These are phyloP conservation scores for Scotopteryx bipunctaria DNA, from an alignment of 2,888 invertebrate species.

Conservation along the genomic window DNA sequence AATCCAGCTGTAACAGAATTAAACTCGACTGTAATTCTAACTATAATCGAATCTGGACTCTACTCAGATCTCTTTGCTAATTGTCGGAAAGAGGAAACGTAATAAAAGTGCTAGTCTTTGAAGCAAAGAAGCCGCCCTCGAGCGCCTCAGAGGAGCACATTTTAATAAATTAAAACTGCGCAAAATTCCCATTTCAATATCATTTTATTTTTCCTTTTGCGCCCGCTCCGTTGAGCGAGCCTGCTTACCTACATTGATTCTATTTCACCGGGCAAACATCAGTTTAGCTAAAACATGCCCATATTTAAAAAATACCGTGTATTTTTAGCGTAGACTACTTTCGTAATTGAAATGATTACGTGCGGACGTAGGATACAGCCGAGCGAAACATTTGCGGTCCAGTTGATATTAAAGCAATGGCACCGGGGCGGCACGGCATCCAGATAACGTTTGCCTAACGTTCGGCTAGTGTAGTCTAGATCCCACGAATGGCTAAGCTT, in stretches of 20 bases:
- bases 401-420: slow-evolving; percentile 43
- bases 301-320: slow-evolving; percentile 50
- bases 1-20: slow-evolving; percentile 70
- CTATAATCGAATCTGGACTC: slow-evolving; percentile 61
- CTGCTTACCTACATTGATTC: slow-evolving; percentile 64
- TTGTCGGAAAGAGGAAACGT: slow-evolving; percentile 77
- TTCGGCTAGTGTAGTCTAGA: slow-evolving; percentile 32
- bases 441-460: slow-evolving; percentile 42
- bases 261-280: slow-evolving; percentile 59
- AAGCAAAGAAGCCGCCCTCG: slow-evolving; percentile 69
- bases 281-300: slow-evolving; percentile 52
- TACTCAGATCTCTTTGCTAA: slow-evolving; percentile 71
- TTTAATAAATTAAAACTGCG: slow-evolving; percentile 82
- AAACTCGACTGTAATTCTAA: slow-evolving; percentile 67
- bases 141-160: slow-evolving; percentile 67
- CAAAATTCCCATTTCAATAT: slow-evolving; percentile 77
- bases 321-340: slow-evolving; percentile 43
- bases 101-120: slow-evolving; percentile 80
- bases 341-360: slow-evolving; percentile 44
- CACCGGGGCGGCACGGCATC: slow-evolving; percentile 33
- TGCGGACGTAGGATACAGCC: slow-evolving; percentile 31
- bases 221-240: slow-evolving; percentile 50
- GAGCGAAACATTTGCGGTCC: slow-evolving; percentile 45
- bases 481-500: slow-evolving; percentile 37
- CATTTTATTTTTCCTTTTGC: slow-evolving; percentile 69